These are phyloP conservation scores for Clusia tigrina DNA, from an alignment of 2,888 invertebrate genomes.

Conservation along the genomic window DNA sequence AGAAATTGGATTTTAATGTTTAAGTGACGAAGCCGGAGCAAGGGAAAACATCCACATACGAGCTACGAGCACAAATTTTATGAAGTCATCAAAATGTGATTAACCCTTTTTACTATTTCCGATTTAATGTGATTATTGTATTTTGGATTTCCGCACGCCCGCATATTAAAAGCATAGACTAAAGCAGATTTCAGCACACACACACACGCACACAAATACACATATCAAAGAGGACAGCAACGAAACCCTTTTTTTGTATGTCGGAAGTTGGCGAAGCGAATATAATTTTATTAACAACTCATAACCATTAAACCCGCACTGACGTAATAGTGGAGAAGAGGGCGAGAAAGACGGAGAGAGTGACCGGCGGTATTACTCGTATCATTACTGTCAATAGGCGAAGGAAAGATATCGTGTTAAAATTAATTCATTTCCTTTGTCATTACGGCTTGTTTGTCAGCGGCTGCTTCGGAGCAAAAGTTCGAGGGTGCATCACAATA, in stretches of 20 bases:
- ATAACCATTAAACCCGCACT: background rate
- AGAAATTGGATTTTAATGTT: constrained; percentile 8
- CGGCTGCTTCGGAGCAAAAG: background rate
- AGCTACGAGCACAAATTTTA: constrained; percentile 36
- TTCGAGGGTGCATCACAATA: constrained; percentile 18
- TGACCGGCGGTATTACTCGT: background rate
- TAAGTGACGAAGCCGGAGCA: background rate
- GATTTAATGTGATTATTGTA: constrained; percentile 34
- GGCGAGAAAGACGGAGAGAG: background rate
- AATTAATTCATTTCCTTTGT: constrained; percentile 32
- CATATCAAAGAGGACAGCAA: background rate
- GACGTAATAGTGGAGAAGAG: background rate
- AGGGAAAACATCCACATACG: background rate
- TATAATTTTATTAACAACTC: constrained; percentile 19
- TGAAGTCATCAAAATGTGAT: constrained; percentile 58
- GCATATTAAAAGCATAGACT: background rate
- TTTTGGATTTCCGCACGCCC: constrained; percentile 43
- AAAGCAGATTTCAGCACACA: background rate
- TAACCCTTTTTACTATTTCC: constrained; percentile 45
- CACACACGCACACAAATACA: background rate
- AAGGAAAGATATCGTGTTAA: constrained; percentile 21
- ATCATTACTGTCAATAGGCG: background rate
- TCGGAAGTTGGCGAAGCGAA: constrained; percentile 16
- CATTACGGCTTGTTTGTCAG: constrained; percentile 16
- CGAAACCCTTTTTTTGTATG: constrained; percentile 14